These are phyloP conservation scores for Tetrao urogallus DNA, from an alignment of 2,113 vertebrate species.

Conservation along the genomic window DNA sequence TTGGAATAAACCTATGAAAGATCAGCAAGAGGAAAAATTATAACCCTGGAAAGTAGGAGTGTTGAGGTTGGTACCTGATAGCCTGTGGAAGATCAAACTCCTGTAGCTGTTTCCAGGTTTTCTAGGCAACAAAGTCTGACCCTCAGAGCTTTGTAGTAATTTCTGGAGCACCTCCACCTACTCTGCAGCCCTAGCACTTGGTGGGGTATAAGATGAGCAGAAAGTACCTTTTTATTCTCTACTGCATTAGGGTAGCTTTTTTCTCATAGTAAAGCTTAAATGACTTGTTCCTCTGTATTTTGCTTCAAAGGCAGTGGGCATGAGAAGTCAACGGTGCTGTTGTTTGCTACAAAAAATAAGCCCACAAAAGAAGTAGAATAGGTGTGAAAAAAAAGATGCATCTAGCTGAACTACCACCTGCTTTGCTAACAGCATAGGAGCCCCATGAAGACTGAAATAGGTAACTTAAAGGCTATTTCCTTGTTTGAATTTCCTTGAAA, in stretches of 20 bases:
- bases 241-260: not conserved
- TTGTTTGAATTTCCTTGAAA: not conserved
- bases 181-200: not conserved
- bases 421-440: not conserved
- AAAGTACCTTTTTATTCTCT: not conserved
- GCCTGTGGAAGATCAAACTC: not conserved
- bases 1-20: not conserved
- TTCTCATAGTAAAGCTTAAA: not conserved
- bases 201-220: not conserved
- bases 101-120: not conserved
- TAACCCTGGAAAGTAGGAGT: not conserved
- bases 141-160: not conserved
- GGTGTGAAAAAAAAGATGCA: not conserved
- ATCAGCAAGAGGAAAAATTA: not conserved
- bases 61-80: not conserved
- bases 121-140: not conserved
- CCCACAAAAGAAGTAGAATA: not conserved
- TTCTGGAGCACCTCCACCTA: not conserved
- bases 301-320: not conserved
- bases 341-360: not conserved
- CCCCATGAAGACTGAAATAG: not conserved
- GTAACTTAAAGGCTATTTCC: not conserved
- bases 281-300: not conserved
- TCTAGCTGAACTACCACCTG: not conserved
- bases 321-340: not conserved